Conservation (phyloP, 2,113 vertebrate genomes). For the Zingel zingel region DNA sequence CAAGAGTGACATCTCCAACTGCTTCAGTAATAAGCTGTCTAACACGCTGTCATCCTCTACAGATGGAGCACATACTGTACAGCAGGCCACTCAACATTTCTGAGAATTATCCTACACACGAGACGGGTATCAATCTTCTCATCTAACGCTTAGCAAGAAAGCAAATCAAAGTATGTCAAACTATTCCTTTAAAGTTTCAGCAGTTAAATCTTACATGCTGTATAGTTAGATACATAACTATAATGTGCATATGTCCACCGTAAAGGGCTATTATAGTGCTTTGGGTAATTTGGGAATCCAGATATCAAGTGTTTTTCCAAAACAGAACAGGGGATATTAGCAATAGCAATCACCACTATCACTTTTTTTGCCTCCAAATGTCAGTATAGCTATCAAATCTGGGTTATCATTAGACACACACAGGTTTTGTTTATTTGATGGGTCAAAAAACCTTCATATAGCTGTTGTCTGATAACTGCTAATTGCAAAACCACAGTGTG, state of each 20-base stretch:
- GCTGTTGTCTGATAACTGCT: slow-evolving; percentile 42
- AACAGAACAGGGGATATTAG: slow-evolving; percentile 1
- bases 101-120: slow-evolving; percentile 45
- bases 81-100: slow-evolving; percentile 48
- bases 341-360: not conserved
- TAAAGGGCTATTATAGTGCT: not conserved
- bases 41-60: slow-evolving; percentile 66
- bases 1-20: slow-evolving; percentile 80
- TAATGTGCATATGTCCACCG: not conserved
- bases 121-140: not conserved
- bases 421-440: slow-evolving; percentile 75
- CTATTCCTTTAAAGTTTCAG: not conserved
- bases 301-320: not conserved
- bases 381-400: slow-evolving; percentile 49
- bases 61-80: slow-evolving; percentile 64
- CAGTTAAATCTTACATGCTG: not conserved
- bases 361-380: not conserved
- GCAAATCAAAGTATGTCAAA: not conserved
- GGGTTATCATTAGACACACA: slow-evolving; percentile 61
- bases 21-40: slow-evolving; percentile 80
- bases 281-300: slow-evolving; percentile 21
- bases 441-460: slow-evolving; percentile 59
- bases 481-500: slow-evolving; percentile 57
- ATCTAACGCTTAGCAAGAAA: not conserved
- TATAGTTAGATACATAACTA: not conserved